Evolutionary conservation across 2,888 invertebrate genomes (phyloP).

Genomic region (Epinotia demarniana): DNA sequence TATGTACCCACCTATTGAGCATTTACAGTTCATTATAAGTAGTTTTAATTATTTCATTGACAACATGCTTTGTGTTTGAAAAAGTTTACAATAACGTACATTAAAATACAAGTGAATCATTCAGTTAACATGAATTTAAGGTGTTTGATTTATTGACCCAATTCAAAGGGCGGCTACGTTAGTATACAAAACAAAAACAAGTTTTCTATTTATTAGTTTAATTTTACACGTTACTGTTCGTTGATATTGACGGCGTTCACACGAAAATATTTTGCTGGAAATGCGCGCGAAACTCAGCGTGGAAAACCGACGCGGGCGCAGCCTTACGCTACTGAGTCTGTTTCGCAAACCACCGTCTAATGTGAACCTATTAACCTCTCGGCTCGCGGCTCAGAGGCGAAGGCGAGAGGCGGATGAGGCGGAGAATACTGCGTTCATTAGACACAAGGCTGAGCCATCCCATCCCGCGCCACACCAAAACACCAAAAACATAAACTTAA

Average conservation of each 20-base stretch:
- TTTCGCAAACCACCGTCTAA: slow-evolving; percentile 84
- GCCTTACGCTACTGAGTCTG: slow-evolving; percentile 67
- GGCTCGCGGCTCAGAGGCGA: slow-evolving; percentile 76
- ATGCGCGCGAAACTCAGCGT: slow-evolving; percentile 77
- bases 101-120: neutral
- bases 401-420: slow-evolving; percentile 83
- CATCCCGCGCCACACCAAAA: slow-evolving; percentile 59
- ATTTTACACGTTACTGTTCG: slow-evolving; percentile 4
- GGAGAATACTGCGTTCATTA: slow-evolving; percentile 80
- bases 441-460: slow-evolving; percentile 81
- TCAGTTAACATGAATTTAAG: neutral
- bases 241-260: slow-evolving; percentile 14
- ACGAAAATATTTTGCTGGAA: slow-evolving; percentile 53
- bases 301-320: slow-evolving; percentile 76
- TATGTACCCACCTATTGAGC: neutral
- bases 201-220: slow-evolving; percentile 10
- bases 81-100: no score
- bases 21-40: neutral
- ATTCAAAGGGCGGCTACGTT: neutral
- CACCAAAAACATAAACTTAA: slow-evolving; percentile 54
- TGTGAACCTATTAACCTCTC: slow-evolving; percentile 85
- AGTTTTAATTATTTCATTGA: no score
- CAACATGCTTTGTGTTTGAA: no score
- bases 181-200: slow-evolving; percentile 28
- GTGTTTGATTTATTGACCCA: neutral